Percentiles rank a stretch among this genome's conserved stretches.
These are phyloP conservation scores for Melanchra persicariae DNA, from an alignment of 2,888 invertebrate species.

Conservation along the genomic window DNA sequence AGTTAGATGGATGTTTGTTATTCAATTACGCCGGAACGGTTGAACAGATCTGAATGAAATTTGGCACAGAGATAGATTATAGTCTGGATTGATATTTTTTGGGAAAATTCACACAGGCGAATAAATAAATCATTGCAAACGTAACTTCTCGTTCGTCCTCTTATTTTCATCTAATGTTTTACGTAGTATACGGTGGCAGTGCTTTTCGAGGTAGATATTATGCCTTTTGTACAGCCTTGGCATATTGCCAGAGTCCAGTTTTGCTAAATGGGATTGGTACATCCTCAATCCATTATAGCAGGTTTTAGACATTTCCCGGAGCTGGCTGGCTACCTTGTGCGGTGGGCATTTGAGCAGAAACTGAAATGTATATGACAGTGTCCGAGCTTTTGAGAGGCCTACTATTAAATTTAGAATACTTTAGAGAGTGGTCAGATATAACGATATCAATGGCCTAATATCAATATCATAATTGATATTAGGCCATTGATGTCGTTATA, in stretches of 20 bases:
- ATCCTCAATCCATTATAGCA: slow-evolving; percentile 36
- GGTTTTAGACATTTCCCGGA: slow-evolving; percentile 20
- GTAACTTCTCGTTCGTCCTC: neutral
- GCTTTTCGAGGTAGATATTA: slow-evolving; percentile 4
- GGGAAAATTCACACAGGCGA: too few species aligned
- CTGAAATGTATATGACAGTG: neutral
- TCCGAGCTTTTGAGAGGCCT: too few species aligned
- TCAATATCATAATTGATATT: too few species aligned
- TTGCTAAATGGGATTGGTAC: slow-evolving; percentile 49
- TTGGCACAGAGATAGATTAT: too few species aligned
- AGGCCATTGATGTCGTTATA: neutral
- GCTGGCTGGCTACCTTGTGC: neutral
- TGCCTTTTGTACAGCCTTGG: slow-evolving; percentile 35
- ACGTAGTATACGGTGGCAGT: neutral
- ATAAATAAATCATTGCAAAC: neutral
- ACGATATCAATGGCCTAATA: too few species aligned
- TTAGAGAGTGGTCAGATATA: too few species aligned
- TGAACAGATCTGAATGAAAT: too few species aligned
- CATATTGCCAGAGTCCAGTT: slow-evolving; percentile 42
- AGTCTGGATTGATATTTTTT: too few species aligned
- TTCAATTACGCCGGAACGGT: too few species aligned
- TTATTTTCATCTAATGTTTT: neutral
- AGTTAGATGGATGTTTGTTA: too few species aligned
- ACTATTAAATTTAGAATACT: neutral
- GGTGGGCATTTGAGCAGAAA: neutral